A percentile compares a stretch with the other conserved stretches of the same genome.
Evolutionary conservation across 2,888 invertebrate species (phyloP).

Genomic region (Sisyra nigra): DNA sequence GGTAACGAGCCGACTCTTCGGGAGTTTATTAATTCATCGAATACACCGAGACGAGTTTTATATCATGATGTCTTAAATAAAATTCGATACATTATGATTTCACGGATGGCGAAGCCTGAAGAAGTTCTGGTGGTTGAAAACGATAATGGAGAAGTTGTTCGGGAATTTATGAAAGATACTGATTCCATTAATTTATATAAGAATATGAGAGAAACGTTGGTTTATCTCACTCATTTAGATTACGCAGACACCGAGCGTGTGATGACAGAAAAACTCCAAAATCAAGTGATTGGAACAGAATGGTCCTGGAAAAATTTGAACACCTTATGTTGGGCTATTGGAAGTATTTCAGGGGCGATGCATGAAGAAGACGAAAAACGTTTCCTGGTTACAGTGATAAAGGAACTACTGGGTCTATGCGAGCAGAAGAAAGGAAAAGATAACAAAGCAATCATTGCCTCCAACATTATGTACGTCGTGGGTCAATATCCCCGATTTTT

Average conservation of each 20-base stretch:
- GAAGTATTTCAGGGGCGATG: conserved; percentile 97
- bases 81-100: conserved; percentile 95
- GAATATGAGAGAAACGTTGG: conserved; percentile 96
- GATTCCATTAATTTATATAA: conserved; percentile 98
- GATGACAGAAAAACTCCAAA: conserved; percentile 96
- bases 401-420: conserved; percentile 90
- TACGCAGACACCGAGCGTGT: conserved; percentile 94
- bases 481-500: conserved; percentile 98
- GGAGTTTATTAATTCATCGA: conserved; percentile 18
- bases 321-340: conserved; percentile 99
- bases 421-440: conserved; percentile 98
- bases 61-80: conserved; percentile 71
- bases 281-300: conserved; percentile 95
- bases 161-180: conserved; percentile 99
- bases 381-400: conserved; percentile 96
- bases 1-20: conserved; percentile 27
- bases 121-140: conserved; percentile 99
- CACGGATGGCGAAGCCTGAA: conserved; percentile 98
- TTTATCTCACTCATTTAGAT: conserved; percentile 97
- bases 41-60: conserved; percentile 45
- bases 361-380: conserved; percentile 98
- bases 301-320: conserved; percentile 99
- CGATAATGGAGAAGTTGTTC: conserved; percentile 97
- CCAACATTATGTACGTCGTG: conserved; percentile 99
- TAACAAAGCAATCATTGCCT: conserved; percentile 99